These are phyloP conservation scores for Ochropleura leucogaster DNA, from an alignment of 2,888 invertebrate species.

Conservation along the genomic window DNA sequence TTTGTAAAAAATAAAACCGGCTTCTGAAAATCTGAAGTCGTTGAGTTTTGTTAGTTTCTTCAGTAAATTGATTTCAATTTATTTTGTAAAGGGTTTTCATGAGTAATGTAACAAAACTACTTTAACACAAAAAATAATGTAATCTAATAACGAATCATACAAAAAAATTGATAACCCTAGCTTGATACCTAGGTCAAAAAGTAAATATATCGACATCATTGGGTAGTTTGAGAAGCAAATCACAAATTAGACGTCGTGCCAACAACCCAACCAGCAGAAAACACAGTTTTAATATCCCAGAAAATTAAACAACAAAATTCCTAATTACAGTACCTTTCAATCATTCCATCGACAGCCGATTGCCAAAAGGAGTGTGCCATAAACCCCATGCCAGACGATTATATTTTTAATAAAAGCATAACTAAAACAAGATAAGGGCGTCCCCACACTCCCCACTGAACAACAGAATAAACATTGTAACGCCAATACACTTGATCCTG, in stretches of 20 bases:
- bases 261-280: not conserved
- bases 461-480: constrained; percentile 76
- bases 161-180: not conserved
- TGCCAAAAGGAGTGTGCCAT: constrained; percentile 54
- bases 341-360: constrained; percentile 48
- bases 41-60: too few species aligned
- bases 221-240: not conserved
- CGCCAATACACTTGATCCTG: constrained; percentile 77
- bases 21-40: too few species aligned
- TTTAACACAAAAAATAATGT: too few species aligned
- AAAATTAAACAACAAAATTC: constrained; percentile 25
- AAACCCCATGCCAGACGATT: constrained; percentile 54
- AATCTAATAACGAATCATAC: too few species aligned
- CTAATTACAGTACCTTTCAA: constrained; percentile 46
- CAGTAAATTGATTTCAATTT: too few species aligned
- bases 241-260: not conserved
- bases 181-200: not conserved
- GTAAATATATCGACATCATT: not conserved
- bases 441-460: constrained; percentile 76
- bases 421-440: constrained; percentile 63
- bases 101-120: too few species aligned
- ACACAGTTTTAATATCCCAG: constrained; percentile 4
- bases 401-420: constrained; percentile 68
- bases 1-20: too few species aligned
- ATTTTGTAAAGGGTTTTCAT: too few species aligned